phyloP scores from a whole-genome alignment of 2,797 vertebrate genomes.

The Macrochelys suwanniensis region DNA sequence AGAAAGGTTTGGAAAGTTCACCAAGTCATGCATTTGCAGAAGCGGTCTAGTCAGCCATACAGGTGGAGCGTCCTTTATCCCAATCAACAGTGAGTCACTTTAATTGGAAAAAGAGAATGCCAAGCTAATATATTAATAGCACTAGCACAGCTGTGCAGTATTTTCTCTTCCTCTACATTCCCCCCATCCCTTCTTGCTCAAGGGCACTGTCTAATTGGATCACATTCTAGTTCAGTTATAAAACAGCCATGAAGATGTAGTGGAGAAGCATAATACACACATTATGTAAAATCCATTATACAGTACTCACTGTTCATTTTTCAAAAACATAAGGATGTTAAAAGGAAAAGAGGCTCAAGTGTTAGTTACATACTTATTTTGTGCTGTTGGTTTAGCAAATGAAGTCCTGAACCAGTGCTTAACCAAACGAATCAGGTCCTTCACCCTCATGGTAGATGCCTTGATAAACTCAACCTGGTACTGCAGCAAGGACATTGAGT shows the following conservation, averaged over 20 bases:
- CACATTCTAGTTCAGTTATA: not conserved
- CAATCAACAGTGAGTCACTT: not conserved
- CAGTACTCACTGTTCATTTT: not conserved
- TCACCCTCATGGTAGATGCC: constrained; percentile 11
- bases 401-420: constrained; percentile 53
- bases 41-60: not conserved
- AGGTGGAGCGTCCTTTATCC: not conserved
- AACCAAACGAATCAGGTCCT: constrained; percentile 53
- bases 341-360: not conserved
- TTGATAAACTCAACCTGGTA: constrained; percentile 55
- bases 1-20: not conserved
- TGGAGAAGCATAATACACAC: constrained; percentile 5
- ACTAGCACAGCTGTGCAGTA: not conserved
- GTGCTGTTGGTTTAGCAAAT: constrained; percentile 28
- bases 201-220: too few relatives aligned
- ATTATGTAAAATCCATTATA: not conserved
- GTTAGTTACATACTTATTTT: constrained; percentile 40
- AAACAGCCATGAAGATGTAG: not conserved
- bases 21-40: too few relatives aligned
- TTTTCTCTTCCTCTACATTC: not conserved
- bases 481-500: constrained; percentile 16
- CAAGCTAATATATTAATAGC: not conserved
- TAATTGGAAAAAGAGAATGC: not conserved
- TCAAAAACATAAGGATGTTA: not conserved
- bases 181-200: not conserved